phyloP scores from a whole-genome alignment of 2,113 vertebrate species.

The Microcebus griseorufus region DNA sequence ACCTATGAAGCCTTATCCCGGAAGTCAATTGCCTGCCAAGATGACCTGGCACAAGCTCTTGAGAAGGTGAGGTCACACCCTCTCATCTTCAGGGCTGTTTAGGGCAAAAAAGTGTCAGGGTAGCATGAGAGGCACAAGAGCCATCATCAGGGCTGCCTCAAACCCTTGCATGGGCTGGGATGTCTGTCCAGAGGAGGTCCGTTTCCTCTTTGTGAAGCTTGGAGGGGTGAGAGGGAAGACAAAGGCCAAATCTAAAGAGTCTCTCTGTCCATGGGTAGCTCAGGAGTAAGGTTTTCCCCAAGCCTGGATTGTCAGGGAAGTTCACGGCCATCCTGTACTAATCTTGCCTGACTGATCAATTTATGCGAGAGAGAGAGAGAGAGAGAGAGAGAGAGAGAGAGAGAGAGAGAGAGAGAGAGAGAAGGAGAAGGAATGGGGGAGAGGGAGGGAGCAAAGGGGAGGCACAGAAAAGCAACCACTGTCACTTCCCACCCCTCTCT shows the following conservation, averaged over 20 bases:
- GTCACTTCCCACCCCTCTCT: background rate
- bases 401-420: constrained; percentile 18
- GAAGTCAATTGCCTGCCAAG: constrained; percentile 71
- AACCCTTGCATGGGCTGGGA: background rate
- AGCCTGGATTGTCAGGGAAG: background rate
- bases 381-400: background rate
- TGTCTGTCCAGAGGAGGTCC: background rate
- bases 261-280: background rate
- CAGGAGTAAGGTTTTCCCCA: background rate
- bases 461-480: background rate
- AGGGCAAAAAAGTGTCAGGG: background rate
- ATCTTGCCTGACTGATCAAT: background rate
- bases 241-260: background rate
- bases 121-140: fast-evolving
- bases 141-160: background rate
- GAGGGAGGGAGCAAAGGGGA: fast-evolving
- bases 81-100: background rate
- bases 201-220: background rate
- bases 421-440: background rate
- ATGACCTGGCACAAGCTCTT: constrained; percentile 76
- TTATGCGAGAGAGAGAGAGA: background rate
- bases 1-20: constrained; percentile 69
- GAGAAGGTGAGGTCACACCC: constrained; percentile 75
- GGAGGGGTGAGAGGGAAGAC: background rate
- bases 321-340: background rate